A percentile compares a stretch with the other conserved stretches of the same genome.
Evolutionary conservation across 2,888 invertebrate genomes (phyloP).

Genomic region (Cantharis nigra): DNA sequence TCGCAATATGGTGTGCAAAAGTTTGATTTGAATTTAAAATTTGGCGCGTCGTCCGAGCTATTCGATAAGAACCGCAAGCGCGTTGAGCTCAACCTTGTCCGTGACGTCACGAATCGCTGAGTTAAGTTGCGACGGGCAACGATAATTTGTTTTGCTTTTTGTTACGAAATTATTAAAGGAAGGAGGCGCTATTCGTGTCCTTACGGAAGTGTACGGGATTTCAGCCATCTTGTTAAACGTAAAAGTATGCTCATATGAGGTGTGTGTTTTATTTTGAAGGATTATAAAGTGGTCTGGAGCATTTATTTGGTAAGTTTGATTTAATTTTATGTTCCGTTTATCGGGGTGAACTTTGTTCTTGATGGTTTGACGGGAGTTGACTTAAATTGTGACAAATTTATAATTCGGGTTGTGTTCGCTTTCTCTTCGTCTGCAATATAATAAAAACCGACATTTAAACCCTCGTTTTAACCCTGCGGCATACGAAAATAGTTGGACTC

Average conservation of each 20-base stretch:
- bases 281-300: conserved; percentile 50
- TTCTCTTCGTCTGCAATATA: conserved; percentile 16
- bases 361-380: background rate
- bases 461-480: conserved; percentile 7
- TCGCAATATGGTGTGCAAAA: background rate
- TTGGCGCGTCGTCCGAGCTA: conserved; percentile 29
- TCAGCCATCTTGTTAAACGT: conserved; percentile 57
- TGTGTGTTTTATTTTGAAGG: conserved; percentile 54
- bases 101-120: conserved; percentile 47
- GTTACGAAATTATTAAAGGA: background rate
- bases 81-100: conserved; percentile 48
- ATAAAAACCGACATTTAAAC: conserved; percentile 9
- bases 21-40: conserved; percentile 1
- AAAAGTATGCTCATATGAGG: conserved; percentile 58
- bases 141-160: conserved; percentile 18
- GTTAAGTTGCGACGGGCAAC: conserved; percentile 42
- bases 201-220: conserved; percentile 53
- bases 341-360: background rate
- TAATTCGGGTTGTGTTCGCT: conserved; percentile 17
- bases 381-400: background rate
- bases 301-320: conserved; percentile 55
- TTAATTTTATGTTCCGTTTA: background rate
- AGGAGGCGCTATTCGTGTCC: conserved; percentile 8
- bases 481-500: conserved; percentile 3
- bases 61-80: conserved; percentile 40